Evolutionary conservation across 2,113 vertebrate species (phyloP), one percentile per base, ranked within the genome.

Genomic region (Pelodiscus sinensis): DNA sequence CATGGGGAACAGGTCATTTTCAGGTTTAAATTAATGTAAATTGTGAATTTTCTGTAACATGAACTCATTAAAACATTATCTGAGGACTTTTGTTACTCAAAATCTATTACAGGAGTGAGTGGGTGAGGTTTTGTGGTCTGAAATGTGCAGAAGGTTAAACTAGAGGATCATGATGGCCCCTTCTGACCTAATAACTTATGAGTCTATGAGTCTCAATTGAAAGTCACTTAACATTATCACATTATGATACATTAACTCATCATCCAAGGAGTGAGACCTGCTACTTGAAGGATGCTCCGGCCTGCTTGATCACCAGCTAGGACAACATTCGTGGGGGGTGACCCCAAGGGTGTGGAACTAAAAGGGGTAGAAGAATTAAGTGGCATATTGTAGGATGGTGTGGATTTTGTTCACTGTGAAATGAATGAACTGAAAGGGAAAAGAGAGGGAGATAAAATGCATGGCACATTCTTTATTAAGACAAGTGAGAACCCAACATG

Each of bases 331-430:
- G 14, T 38, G 3, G 15, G 4, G 51, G 3, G 5, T 10, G 27
- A 22, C 25, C 4, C 58, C 5, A 4, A 60, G 4, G 15, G 4
- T 31, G 3, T 6, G 91, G 71, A 82, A 94, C 31, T 1, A 65
- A 85, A 85, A 52, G 1, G 1, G 1, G 3, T 86, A 82, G 54
- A 71, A 19, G 4, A 2, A 75, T 14, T 2, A 1, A 58, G 1
- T 44, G 19, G 3, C 22, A 35, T 54, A 87, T 55, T 55, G 24
- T 0, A 52, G 38, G 78, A 89, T 25, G 55, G 79, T 79, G 75
- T 1, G 5, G 22, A 9, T 57, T 57, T 57, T 57, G 56, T 44
- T 57, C 56, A 5, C 2, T 52, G 8, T 73, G 58, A 35, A 71
- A 51, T 5, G 62, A 35, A 4, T 10, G 56, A 51, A 6, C 12